Conservation (phyloP, 2,888 invertebrate species). For the Galeruca laticollis region DNA sequence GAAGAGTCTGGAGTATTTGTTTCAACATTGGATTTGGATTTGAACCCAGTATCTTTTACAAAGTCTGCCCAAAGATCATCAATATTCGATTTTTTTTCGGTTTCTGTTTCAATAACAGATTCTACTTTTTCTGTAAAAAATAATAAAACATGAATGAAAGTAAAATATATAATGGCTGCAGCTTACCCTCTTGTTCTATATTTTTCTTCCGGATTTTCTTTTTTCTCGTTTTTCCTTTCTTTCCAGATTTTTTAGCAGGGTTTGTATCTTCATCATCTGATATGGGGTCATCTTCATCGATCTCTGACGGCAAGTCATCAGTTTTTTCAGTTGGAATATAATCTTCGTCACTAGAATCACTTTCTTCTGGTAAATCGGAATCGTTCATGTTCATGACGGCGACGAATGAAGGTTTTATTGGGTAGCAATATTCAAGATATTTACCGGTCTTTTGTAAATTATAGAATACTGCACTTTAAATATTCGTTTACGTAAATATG, state of each 20-base stretch:
- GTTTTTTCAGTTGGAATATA: slow-evolving; percentile 76
- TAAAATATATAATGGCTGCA: background rate
- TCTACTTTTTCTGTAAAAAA: slow-evolving; percentile 31
- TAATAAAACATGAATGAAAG: background rate
- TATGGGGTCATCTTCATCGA: slow-evolving; percentile 73
- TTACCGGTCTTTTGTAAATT: background rate
- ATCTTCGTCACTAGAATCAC: slow-evolving; percentile 84
- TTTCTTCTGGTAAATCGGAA: slow-evolving; percentile 72
- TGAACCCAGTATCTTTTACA: slow-evolving; percentile 76
- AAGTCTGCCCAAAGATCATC: slow-evolving; percentile 86
- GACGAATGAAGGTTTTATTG: background rate
- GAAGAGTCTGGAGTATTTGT: slow-evolving; percentile 39
- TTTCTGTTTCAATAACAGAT: slow-evolving; percentile 53
- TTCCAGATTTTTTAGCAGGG: slow-evolving; percentile 45
- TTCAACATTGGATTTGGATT: slow-evolving; percentile 54
- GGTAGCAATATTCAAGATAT: background rate
- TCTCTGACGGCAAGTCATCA: slow-evolving; percentile 75
- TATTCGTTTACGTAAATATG: background rate
- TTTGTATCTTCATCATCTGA: slow-evolving; percentile 69
- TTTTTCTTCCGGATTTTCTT: slow-evolving; percentile 55
- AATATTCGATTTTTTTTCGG: slow-evolving; percentile 77
- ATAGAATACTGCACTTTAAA: background rate
- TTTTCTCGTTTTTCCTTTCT: slow-evolving; percentile 46
- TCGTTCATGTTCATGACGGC: slow-evolving; percentile 46
- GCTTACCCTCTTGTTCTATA: slow-evolving; percentile 50